These are phyloP conservation scores for Sebastes kiyomatsui DNA, from an alignment of 2,797 vertebrate genomes.

Conservation along the genomic window DNA sequence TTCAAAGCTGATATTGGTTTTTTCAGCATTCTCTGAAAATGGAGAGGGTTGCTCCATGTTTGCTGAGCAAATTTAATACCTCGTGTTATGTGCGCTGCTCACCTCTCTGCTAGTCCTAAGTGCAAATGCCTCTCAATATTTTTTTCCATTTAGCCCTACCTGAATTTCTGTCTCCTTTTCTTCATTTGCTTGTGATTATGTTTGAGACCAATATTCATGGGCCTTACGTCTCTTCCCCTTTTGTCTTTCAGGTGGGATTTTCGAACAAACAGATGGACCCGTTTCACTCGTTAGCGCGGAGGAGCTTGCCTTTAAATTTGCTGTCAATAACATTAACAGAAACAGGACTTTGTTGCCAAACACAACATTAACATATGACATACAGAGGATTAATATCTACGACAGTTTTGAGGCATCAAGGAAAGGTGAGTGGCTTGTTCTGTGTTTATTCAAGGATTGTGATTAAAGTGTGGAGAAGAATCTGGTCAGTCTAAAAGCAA, in stretches of 20 bases:
- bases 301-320: constrained; percentile 98
- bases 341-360: constrained; percentile 98
- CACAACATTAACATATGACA: constrained; percentile 98
- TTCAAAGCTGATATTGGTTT: constrained; percentile 78
- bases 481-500: background rate
- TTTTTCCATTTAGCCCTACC: constrained; percentile 35
- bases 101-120: constrained; percentile 30
- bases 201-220: constrained; percentile 7
- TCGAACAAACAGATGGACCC: constrained; percentile 94
- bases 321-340: constrained; percentile 98
- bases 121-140: constrained; percentile 54
- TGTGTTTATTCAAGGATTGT: constrained; percentile 14
- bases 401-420: constrained; percentile 99
- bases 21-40: constrained; percentile 60
- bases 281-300: constrained; percentile 93
- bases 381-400: constrained; percentile 99
- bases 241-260: constrained; percentile 92
- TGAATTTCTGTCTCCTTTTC: constrained; percentile 23
- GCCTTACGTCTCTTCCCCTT: constrained; percentile 28
- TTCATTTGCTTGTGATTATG: constrained; percentile 25
- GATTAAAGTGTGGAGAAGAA: background rate
- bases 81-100: constrained; percentile 51
- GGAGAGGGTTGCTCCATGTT: constrained; percentile 63
- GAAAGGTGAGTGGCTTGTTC: constrained; percentile 88
- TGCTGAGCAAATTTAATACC: constrained; percentile 69